Base-by-base conservation (phyloP, 2,888 invertebrate species). In the Pandemis corylana region DNA sequence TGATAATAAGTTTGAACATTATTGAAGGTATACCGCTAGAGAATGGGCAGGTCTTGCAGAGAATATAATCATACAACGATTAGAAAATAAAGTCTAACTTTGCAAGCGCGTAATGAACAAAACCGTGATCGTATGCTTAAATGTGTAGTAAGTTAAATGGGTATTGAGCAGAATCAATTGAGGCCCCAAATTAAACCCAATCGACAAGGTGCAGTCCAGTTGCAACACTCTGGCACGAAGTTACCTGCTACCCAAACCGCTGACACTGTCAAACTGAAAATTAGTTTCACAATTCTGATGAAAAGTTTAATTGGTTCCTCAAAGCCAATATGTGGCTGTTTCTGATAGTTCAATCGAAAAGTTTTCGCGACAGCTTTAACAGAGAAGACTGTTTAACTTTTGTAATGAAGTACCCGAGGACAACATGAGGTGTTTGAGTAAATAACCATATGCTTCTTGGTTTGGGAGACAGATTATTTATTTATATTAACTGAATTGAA, bases 231-330 rank as follows among this genome's bases (percentile, higher is more conserved):
- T 78, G 71, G 77, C 73, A 81, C 82, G 79, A 87, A 87, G 83
- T 91, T 88, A 90, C 92, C 91, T 92, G 89, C 83, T 85, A 84
- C 83, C 84, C 85, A 83, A 87, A 83, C 81, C 77, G 91, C 92
- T 92, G 92, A 93, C 92, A 89, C 86, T 88, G 90, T 90, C 91
- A 90, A 93, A 93, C 91, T 85, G 90, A 87, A 93, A 94, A 93
- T 94, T 94, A 92, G 92, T 94, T 93, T 85, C 87, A 81, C 80
- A 90, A 91, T 92, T 90, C 85, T 85, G 90, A 89, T 90, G 91
- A 91, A 91, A 94, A 94, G 91, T 94, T 94, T 93, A 93, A 94
- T 94, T 93, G 92, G 89, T 90, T 92, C 84, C 87, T 90, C 90
- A 87, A 85, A 89, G 88, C 89, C 90, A 90, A 90, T 90, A 88